phyloP scores from a whole-genome alignment of 2,797 vertebrate genomes.

The Lacerta agilis region DNA sequence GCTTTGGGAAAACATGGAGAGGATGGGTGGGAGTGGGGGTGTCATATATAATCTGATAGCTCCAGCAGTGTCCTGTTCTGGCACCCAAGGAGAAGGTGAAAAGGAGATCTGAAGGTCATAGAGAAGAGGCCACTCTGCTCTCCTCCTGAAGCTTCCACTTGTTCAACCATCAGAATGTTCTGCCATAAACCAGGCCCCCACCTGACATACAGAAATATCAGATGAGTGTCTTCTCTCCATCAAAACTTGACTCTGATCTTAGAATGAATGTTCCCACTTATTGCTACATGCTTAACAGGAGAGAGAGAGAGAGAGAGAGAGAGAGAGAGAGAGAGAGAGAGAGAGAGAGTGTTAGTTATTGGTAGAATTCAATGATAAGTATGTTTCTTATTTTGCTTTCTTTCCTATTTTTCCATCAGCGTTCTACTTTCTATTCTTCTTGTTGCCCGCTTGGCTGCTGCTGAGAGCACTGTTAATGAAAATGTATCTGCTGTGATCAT shows the following conservation, averaged over 20 bases:
- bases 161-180: background rate
- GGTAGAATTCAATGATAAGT: background rate
- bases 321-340: too few species aligned
- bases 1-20: background rate
- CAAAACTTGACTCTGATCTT: background rate
- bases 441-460: background rate
- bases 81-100: background rate
- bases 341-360: too few species aligned
- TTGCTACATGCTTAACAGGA: slow-evolving; percentile 15
- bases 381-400: background rate
- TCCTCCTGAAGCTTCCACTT: background rate
- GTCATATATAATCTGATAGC: background rate
- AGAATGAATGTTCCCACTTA: background rate
- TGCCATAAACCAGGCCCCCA: background rate
- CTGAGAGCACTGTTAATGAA: slow-evolving; percentile 40
- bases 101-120: background rate
- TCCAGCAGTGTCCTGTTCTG: background rate
- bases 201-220: too few species aligned
- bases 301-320: background rate
- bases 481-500: slow-evolving; percentile 23
- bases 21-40: background rate
- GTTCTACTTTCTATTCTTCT: slow-evolving; percentile 34
- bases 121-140: background rate
- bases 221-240: background rate
- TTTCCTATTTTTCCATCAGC: background rate